Base-by-base conservation (phyloP, 2,888 invertebrate species). In the Hetaerina titia region DNA sequence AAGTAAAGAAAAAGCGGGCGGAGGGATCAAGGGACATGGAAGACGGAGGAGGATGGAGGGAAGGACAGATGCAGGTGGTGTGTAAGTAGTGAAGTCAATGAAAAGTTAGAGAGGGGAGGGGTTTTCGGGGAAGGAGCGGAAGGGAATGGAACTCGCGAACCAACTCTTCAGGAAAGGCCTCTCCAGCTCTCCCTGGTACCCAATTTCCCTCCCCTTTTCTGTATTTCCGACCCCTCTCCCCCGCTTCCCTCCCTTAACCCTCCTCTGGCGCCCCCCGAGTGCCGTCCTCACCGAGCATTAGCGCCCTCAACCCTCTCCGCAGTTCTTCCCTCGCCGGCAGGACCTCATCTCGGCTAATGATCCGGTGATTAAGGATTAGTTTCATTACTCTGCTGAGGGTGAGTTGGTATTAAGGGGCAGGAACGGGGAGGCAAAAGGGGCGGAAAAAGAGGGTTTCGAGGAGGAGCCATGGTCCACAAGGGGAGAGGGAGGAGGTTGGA, bases 331-430 rank as follows among this genome's bases (percentile, higher is more conserved):
- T 58, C 60, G 15, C 58, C n/a, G 58, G 58, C 90, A 90, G 63
- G 25, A 60, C 90, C 90, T 90, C 90, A 90, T 64, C 90, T 90
- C 64, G 90, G 92, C 92, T 92, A 92, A 92, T 92, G 92, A 92
- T 92, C 92, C 92, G 92, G 92, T 92, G 92, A 92, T 92, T 92
- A 92, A 92, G 92, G 92, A 92, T 92, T 69, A 92, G 92, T 92
- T 92, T 92, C 92, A 92, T 92, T 92, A 92, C 90, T 90, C 90
- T 45, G 45, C 90, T 22, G 64, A 90, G 90, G 64, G 90, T 64
- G 45, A 58, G 64, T 31, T 69, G 69, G 69, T 69, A n/a, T 69
- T 22, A 8, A 63, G 90, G 60, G 25, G 45, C 4, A 45, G 45
- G 81, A n/a, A 13, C 9, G 25, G 74, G 74, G 25, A 81, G 74